Conservation (phyloP, 2,113 vertebrate genomes). For the Lamprotornis superbus region DNA sequence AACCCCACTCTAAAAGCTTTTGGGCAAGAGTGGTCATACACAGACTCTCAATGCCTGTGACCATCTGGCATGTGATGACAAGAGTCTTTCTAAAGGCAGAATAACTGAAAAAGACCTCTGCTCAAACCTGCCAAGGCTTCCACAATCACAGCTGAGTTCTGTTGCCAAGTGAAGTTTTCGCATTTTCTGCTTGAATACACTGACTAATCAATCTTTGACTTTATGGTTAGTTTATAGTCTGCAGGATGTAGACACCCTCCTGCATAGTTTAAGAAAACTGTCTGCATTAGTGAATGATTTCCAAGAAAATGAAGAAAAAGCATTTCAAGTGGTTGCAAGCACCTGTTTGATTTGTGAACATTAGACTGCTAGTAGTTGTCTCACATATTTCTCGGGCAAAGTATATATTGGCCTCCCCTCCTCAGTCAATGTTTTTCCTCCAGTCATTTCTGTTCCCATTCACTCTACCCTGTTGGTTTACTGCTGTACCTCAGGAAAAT, state of each 20-base stretch:
- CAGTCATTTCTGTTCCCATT: not conserved
- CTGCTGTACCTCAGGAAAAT: not conserved
- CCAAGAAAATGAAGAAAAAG: not conserved
- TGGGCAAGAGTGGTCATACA: not conserved
- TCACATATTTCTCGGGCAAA: not conserved
- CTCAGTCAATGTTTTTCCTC: not conserved
- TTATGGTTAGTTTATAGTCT: not conserved
- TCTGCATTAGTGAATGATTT: not conserved
- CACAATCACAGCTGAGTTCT: not conserved
- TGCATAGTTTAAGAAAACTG: not conserved
- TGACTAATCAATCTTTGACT: slow-evolving; percentile 10
- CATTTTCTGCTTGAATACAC: not conserved
- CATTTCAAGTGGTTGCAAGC: not conserved
- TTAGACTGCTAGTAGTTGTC: not conserved
- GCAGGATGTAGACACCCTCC: not conserved
- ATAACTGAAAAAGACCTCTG: not conserved
- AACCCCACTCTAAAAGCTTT: not conserved
- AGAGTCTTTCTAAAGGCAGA: not conserved
- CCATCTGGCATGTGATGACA: not conserved
- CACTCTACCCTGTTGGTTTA: not conserved
- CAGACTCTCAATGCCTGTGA: not conserved
- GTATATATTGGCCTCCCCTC: not conserved
- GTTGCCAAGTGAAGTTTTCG: not conserved
- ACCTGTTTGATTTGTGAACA: not conserved
- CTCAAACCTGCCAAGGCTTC: not conserved